These are phyloP conservation scores for Tamias sibiricus DNA, from an alignment of 2,113 vertebrate genomes.

Conservation along the genomic window DNA sequence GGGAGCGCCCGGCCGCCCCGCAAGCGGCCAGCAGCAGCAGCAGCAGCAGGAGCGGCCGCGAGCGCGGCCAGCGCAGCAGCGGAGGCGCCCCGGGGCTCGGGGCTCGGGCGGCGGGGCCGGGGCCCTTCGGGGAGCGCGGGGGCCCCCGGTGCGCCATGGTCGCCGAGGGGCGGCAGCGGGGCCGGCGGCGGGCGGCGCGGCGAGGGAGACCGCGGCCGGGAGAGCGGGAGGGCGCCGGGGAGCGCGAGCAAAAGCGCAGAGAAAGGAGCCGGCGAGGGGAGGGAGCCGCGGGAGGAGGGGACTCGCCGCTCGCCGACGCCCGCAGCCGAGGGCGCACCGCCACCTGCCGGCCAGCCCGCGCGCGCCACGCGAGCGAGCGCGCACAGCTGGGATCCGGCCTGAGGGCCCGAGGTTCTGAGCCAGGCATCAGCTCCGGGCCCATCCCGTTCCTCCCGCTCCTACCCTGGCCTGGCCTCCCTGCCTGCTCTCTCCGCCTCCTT, in stretches of 20 bases:
- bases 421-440: background rate
- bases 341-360: slow-evolving; percentile 85
- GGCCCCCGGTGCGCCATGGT: slow-evolving; percentile 88
- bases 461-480: background rate
- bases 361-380: background rate
- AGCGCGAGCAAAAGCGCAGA: slow-evolving; percentile 79
- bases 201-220: slow-evolving; percentile 80
- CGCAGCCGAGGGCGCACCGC: slow-evolving; percentile 84
- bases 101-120: slow-evolving; percentile 53
- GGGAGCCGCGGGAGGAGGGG: slow-evolving; percentile 77
- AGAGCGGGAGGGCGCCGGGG: slow-evolving; percentile 68
- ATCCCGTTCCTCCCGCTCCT: background rate
- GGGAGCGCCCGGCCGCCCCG: slow-evolving; percentile 85
- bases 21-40: slow-evolving; percentile 72
- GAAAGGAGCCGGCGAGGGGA: slow-evolving; percentile 70
- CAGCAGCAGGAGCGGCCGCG: slow-evolving; percentile 36
- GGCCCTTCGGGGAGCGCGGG: slow-evolving; percentile 79
- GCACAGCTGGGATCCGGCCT: background rate
- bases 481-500: background rate
- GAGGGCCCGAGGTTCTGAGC: fast-evolving
- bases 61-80: background rate
- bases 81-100: slow-evolving; percentile 51
- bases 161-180: slow-evolving; percentile 80
- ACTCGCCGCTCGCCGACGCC: background rate
- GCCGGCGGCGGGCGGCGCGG: slow-evolving; percentile 69